Evolutionary conservation across 2,888 invertebrate species (phyloP).

Genomic region (Hemaris fuciformis): DNA sequence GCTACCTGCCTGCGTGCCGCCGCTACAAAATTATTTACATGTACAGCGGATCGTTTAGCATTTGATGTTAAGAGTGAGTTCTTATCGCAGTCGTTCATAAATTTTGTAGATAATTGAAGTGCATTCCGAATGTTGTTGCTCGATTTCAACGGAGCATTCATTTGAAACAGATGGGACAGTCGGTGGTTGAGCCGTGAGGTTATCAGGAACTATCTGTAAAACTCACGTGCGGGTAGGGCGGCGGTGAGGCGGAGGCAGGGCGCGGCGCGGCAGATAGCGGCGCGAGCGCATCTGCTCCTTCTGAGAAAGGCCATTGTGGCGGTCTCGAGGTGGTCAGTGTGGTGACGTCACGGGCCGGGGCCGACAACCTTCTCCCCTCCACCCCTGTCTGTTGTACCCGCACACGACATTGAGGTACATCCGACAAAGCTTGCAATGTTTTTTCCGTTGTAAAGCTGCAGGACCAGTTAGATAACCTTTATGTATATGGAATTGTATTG

Average conservation of each 20-base stretch:
- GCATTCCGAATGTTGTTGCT: neutral
- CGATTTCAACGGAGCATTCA: constrained; percentile 23
- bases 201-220: constrained; percentile 39
- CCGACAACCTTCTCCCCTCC: constrained; percentile 74
- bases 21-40: constrained; percentile 66
- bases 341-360: constrained; percentile 78
- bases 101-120: constrained; percentile 23
- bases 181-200: constrained; percentile 33
- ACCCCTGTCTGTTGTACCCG: constrained; percentile 35
- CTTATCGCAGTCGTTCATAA: constrained; percentile 33
- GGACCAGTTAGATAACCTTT: constrained; percentile 14
- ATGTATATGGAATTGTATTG: neutral
- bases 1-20: constrained; percentile 28
- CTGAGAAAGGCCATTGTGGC: constrained; percentile 78
- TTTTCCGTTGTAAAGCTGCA: constrained; percentile 35
- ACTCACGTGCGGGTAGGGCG: constrained; percentile 47
- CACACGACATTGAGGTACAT: constrained; percentile 39
- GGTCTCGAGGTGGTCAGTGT: constrained; percentile 75
- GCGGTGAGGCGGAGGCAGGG: constrained; percentile 47
- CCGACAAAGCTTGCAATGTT: constrained; percentile 42
- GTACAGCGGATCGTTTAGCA: constrained; percentile 57
- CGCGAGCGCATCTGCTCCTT: constrained; percentile 77
- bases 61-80: constrained; percentile 66
- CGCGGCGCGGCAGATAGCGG: constrained; percentile 62
- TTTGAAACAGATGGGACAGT: constrained; percentile 8